Evolutionary conservation across 2,113 vertebrate genomes (phyloP).

Genomic region (Entomyzon cyanotis): DNA sequence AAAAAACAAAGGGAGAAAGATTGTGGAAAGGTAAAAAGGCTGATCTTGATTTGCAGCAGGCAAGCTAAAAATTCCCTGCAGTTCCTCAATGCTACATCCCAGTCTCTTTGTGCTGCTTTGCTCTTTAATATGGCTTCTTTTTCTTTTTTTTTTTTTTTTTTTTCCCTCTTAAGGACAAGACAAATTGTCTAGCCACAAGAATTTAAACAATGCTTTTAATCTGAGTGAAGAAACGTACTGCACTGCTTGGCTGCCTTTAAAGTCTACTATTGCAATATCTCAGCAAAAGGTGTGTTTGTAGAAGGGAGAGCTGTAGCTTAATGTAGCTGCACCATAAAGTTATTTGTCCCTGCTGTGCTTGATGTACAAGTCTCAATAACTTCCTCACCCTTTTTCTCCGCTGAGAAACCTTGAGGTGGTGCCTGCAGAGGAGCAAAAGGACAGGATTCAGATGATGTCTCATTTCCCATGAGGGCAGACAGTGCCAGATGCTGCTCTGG

Average conservation of each 20-base stretch:
- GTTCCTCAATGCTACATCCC: not conserved
- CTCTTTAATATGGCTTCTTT: not conserved
- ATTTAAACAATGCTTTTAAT: constrained; percentile 64
- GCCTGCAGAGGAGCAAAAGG: not conserved
- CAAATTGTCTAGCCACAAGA: constrained; percentile 57
- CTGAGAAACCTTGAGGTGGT: not conserved
- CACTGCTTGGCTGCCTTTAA: constrained; percentile 4
- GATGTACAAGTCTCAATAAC: not conserved
- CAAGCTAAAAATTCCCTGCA: not conserved
- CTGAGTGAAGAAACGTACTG: constrained; percentile 22
- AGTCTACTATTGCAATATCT: not conserved
- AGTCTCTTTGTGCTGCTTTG: not conserved
- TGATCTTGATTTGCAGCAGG: constrained; percentile 23
- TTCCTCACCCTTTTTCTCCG: not conserved
- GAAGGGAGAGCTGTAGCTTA: not conserved
- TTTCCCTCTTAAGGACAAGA: constrained; percentile 25
- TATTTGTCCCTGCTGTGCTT: not conserved
- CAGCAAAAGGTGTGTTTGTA: not conserved
- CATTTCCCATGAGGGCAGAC: not conserved
- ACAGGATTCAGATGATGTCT: not conserved
- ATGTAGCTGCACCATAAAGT: not conserved
- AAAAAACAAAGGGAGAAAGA: constrained; percentile 13
- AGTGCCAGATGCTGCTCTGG: not conserved
- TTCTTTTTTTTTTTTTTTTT: not conserved
- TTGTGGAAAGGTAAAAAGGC: constrained; percentile 20